Percentiles rank a stretch among this genome's conserved stretches.
Evolutionary conservation across 2,888 invertebrate genomes (phyloP).

Genomic region (Fissipunctia ypsillon): DNA sequence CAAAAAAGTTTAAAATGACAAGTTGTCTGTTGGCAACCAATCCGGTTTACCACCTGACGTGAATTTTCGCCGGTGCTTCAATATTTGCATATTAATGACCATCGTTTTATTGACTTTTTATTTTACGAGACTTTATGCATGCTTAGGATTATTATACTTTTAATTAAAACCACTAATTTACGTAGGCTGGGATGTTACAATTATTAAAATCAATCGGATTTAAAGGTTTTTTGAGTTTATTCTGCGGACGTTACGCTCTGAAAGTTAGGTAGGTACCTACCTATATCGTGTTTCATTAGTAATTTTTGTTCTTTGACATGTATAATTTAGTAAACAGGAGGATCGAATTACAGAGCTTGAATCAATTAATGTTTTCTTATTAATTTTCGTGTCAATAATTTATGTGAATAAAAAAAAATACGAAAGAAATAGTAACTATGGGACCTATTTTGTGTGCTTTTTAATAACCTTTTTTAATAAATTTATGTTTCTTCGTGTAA

Average conservation of each 20-base stretch:
- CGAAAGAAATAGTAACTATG: constrained; percentile 11
- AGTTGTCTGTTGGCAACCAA: constrained; percentile 86
- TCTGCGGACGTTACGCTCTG: neutral
- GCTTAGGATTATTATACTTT: constrained; percentile 68
- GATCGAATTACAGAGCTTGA: constrained; percentile 42
- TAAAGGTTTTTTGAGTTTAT: neutral
- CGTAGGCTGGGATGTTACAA: constrained; percentile 1
- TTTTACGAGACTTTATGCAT: constrained; percentile 69
- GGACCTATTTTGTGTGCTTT: neutral
- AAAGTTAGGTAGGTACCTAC: constrained; percentile 1
- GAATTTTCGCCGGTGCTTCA: constrained; percentile 78
- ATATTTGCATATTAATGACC: constrained; percentile 86
- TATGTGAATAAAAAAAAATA: constrained; percentile 14
- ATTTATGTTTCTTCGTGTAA: neutral
- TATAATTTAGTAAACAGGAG: constrained; percentile 23
- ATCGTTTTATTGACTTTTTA: constrained; percentile 80
- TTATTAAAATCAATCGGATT: neutral
- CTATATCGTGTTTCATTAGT: constrained; percentile 22
- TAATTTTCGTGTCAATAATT: constrained; percentile 15
- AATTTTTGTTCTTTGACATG: constrained; percentile 3
- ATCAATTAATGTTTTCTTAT: constrained; percentile 36
- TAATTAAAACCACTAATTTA: constrained; percentile 64
- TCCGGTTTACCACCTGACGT: constrained; percentile 89
- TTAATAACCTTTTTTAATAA: neutral
- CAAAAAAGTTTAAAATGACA: constrained; percentile 82